phyloP scores from a whole-genome alignment of 2,888 invertebrate genomes.

The Xylota sylvarum region DNA sequence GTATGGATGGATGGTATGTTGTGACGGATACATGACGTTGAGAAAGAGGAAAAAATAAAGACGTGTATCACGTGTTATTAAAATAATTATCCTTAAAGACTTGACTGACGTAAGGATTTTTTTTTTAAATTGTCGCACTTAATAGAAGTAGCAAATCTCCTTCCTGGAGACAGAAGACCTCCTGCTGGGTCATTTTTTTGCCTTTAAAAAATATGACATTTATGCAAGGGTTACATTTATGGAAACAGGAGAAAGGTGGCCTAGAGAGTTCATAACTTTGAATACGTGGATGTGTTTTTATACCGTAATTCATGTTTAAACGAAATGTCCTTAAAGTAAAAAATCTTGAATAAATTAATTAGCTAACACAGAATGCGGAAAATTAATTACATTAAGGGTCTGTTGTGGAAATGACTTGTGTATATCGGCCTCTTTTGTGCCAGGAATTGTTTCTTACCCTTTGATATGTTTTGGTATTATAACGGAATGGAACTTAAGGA shows the following conservation, averaged over 20 bases:
- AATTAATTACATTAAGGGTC: conserved; percentile 13
- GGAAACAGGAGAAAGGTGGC: neutral
- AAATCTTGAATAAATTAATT: conserved; percentile 28
- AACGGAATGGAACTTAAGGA: too few species aligned
- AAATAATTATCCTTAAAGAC: conserved; percentile 69
- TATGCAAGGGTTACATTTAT: conserved; percentile 11
- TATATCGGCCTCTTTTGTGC: neutral
- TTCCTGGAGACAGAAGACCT: conserved; percentile 25
- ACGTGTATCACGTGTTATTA: conserved; percentile 56
- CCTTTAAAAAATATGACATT: conserved; percentile 10
- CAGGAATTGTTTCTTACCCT: neutral
- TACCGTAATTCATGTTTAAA: conserved; percentile 4
- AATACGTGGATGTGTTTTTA: conserved; percentile 1
- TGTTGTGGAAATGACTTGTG: neutral
- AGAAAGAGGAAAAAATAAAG: conserved; percentile 15
- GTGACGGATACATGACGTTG: conserved; percentile 50
- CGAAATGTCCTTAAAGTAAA: conserved; percentile 7
- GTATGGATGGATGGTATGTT: conserved; percentile 17
- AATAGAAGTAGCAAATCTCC: conserved; percentile 26
- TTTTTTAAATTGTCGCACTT: conserved; percentile 50
- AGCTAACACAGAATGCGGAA: neutral
- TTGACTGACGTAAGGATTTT: conserved; percentile 26
- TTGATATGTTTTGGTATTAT: neutral
- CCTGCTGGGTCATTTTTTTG: conserved; percentile 30
- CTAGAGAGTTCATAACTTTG: neutral